These are phyloP conservation scores for Charaxes varanes DNA, from an alignment of 1,140 invertebrate species.

Conservation along the genomic window DNA sequence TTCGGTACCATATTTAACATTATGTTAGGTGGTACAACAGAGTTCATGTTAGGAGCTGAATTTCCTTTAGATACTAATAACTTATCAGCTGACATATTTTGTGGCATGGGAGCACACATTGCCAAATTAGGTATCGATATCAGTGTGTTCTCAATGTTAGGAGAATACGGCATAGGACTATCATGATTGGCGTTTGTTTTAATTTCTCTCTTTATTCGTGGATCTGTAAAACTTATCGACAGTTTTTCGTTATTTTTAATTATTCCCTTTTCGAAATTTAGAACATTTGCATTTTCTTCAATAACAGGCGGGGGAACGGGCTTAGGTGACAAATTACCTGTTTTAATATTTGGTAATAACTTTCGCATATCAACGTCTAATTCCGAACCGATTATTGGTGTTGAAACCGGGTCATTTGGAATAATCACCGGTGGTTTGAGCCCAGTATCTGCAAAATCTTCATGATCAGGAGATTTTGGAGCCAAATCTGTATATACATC, in stretches of 20 bases:
- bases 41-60: neutral
- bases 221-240: conserved; percentile 23
- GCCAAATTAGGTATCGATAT: conserved; percentile 4
- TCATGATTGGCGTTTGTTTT: conserved; percentile 16
- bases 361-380: conserved; percentile 58
- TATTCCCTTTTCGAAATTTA: conserved; percentile 6
- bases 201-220: conserved; percentile 35
- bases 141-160: conserved; percentile 18
- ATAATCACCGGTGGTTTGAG: conserved; percentile 52
- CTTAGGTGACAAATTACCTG: conserved; percentile 6
- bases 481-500: conserved; percentile 44
- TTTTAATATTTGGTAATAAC: conserved; percentile 20
- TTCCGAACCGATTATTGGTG: conserved; percentile 25
- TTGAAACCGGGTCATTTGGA: conserved; percentile 50
- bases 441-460: conserved; percentile 34
- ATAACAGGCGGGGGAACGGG: neutral
- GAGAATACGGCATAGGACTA: conserved; percentile 16
- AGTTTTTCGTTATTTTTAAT: conserved; percentile 15
- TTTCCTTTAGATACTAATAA: neutral
- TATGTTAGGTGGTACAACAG: neutral
- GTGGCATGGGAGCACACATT: neutral
- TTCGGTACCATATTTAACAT: no score
- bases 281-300: conserved; percentile 10
- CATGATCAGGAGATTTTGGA: conserved; percentile 62
- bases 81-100: conserved; percentile 1